Conservation (phyloP, 2,113 vertebrate genomes). For the Odontesthes bonariensis region DNA sequence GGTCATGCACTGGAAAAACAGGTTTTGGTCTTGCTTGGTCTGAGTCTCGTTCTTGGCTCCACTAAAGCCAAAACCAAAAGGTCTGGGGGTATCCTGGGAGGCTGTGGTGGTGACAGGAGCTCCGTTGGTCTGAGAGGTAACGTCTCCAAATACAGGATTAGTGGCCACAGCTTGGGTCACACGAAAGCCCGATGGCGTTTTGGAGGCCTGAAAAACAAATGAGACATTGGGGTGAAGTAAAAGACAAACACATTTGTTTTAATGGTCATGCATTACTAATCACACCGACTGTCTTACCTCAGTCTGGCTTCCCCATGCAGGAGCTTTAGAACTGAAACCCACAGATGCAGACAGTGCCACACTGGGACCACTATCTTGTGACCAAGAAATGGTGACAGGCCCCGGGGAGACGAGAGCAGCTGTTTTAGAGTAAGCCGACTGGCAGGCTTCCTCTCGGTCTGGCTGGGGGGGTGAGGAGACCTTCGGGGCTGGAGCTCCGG, state of each 20-base stretch:
- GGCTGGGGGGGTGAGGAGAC: conserved; percentile 80
- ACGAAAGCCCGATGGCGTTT: conserved; percentile 85
- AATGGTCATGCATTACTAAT: neutral
- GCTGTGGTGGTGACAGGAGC: conserved; percentile 84
- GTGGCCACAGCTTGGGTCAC: conserved; percentile 81
- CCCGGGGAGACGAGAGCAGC: conserved; percentile 85
- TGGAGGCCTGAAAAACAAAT: conserved; percentile 85
- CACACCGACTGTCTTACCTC: conserved; percentile 87
- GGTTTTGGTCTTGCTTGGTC: conserved; percentile 90
- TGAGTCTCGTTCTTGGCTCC: conserved; percentile 81
- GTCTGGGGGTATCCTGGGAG: conserved; percentile 84
- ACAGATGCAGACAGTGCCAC: conserved; percentile 79
- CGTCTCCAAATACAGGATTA: conserved; percentile 85
- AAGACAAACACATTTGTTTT: neutral
- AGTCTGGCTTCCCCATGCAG: conserved; percentile 82
- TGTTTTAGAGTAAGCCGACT: conserved; percentile 82
- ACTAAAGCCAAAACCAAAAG: conserved; percentile 91
- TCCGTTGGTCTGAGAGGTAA: conserved; percentile 88
- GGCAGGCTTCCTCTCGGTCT: conserved; percentile 84
- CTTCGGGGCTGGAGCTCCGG: conserved; percentile 83
- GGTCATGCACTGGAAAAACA: conserved; percentile 99
- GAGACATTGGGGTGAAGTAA: conserved; percentile 7
- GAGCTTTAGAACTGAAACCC: conserved; percentile 85
- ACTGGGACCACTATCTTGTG: conserved; percentile 81
- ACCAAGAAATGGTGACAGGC: conserved; percentile 84